Evolutionary conservation across 2,888 invertebrate genomes (phyloP), one percentile per base, ranked within the genome.

Genomic region (Penaeus monodon): DNA sequence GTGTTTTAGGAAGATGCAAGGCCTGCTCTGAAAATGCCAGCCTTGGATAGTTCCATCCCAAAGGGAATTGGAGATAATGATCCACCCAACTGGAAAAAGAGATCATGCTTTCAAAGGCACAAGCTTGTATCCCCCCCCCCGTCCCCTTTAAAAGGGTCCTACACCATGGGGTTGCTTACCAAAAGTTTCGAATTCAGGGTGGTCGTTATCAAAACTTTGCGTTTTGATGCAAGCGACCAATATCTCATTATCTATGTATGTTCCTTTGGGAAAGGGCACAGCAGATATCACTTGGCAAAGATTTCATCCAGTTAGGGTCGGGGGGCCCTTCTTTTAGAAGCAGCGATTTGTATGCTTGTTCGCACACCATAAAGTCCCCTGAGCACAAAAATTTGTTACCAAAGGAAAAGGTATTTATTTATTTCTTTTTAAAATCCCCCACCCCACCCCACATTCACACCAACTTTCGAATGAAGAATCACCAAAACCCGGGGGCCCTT

Each of bases 341-440:
- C 81, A 22, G 70, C 81, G 70, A 70, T 2, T 33, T 27, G 49
- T 70, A 81, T 14, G 68, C 81, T 14, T 12, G 44, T 14, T 49
- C 81, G 57, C 1, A 81, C 81, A 14, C 81, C 81, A 49, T 81
- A 49, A 81, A 81, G 57, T 38, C 49, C 1, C 81, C 81, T 81
- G 27, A 44, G 0, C 3, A 44, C 38, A 44, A 7, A 4, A 0
- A 6, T 4, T 44, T 44, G 33, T 33, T 33, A 33, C 2, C 33
- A 33, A 33, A 3, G 3, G 1, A 33, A 33, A 24, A 29, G 65
- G 1, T 65, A 65, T 33, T 33, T 33, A 33, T 33, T 3, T 33
- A 3, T 3, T 33, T 33, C n/a, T 2, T 33, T 2, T 33, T 3
- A 2, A 33, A 33, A 2, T 3, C 33, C 33, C 33, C 33, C 33